Evolutionary conservation across 2,888 invertebrate species (phyloP).

Genomic region (Entomobrya proxima): DNA sequence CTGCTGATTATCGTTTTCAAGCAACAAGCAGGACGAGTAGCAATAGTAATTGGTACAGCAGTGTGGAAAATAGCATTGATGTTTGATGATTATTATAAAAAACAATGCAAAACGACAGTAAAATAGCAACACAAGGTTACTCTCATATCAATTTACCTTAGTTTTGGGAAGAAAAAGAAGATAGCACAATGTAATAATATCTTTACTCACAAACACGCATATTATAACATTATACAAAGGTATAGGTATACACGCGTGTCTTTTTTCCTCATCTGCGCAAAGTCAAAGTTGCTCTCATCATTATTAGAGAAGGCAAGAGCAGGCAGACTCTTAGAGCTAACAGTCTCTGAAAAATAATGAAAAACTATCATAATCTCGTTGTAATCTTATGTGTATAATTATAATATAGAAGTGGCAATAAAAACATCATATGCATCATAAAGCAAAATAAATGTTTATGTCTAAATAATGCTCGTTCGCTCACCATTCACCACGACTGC

Average conservation of each 20-base stretch:
- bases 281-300: not conserved
- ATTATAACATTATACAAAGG: constrained; percentile 9
- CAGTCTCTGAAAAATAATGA: not conserved
- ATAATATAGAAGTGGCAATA: constrained; percentile 58
- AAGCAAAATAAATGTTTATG: constrained; percentile 64
- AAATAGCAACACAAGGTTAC: not conserved
- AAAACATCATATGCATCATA: constrained; percentile 66
- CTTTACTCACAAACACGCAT: not conserved
- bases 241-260: constrained; percentile 28
- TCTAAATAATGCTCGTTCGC: constrained; percentile 52
- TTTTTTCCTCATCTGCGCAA: not conserved
- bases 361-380: not conserved
- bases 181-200: too few species aligned
- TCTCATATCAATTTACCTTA: constrained; percentile 38
- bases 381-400: constrained; percentile 43
- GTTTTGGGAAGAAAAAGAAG: constrained; percentile 11
- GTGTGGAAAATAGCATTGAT: constrained; percentile 45
- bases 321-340: not conserved
- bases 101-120: not conserved
- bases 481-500: not conserved
- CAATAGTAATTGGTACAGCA: not conserved
- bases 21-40: not conserved
- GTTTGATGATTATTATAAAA: not conserved
- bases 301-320: not conserved
- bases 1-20: not conserved